A percentile compares a stretch with the other conserved stretches of the same genome.
Evolutionary conservation across 92 coral and sea anemone genomes (phyloP).

Genomic region (Meandrina meandrites): DNA sequence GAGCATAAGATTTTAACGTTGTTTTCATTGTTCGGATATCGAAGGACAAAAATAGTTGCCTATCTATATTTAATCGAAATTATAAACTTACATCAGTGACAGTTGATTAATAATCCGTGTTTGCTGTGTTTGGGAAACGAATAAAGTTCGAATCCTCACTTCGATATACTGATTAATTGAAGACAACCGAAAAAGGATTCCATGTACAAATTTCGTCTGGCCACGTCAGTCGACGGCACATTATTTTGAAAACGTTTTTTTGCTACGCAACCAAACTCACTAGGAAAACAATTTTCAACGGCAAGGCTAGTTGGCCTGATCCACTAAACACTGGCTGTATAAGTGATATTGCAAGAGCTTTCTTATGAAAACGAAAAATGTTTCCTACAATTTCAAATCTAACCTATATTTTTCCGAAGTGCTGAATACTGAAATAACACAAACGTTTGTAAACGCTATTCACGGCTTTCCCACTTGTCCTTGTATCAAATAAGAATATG

Average conservation of each 20-base stretch:
- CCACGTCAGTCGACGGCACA: not conserved
- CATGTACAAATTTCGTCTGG: not conserved
- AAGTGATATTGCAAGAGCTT: not conserved
- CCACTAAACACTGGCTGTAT: not conserved
- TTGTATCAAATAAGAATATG: not conserved
- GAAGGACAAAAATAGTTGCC: not conserved
- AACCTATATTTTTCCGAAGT: not conserved
- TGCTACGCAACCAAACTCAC: slow-evolving; percentile 13
- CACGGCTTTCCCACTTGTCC: not conserved
- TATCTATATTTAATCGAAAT: not conserved
- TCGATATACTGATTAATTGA: not conserved
- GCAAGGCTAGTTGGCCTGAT: not conserved
- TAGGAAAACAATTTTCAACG: not conserved
- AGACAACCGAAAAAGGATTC: not conserved
- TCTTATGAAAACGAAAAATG: not conserved
- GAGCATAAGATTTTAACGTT: too few relatives aligned
- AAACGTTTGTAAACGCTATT: too few relatives aligned
- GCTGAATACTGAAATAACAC: not conserved
- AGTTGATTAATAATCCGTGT: not conserved
- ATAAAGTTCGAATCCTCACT: not conserved
- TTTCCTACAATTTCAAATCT: not conserved
- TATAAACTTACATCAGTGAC: not conserved
- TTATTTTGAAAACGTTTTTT: not conserved
- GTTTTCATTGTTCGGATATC: not conserved
- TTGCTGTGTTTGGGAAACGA: not conserved